Percentiles rank a stretch among this genome's conserved stretches.
Evolutionary conservation across 2,797 vertebrate genomes (phyloP).

Genomic region (Diceros bicornis): DNA sequence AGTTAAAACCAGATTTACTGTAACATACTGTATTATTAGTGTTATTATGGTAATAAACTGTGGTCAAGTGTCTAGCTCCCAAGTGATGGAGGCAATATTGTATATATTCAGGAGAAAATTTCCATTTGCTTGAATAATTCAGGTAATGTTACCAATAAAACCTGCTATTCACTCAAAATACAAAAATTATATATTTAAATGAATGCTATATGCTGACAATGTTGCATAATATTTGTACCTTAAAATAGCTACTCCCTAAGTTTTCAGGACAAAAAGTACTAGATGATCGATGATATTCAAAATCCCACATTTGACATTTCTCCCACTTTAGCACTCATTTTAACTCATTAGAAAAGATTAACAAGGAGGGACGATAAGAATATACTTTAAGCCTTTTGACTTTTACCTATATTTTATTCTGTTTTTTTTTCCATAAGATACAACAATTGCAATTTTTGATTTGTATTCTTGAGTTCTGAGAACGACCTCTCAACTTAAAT

Average conservation of each 20-base stretch:
- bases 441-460: not conserved
- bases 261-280: not conserved
- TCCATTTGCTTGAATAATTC: constrained; percentile 58
- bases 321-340: not conserved
- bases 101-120: constrained; percentile 31
- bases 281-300: constrained; percentile 1
- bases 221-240: not conserved
- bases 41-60: not conserved
- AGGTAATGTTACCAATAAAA: constrained; percentile 14
- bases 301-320: not conserved
- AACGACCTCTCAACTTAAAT: not conserved
- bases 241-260: not conserved
- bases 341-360: not conserved
- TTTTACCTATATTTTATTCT: constrained; percentile 1
- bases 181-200: constrained; percentile 9
- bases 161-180: constrained; percentile 21
- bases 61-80: not conserved
- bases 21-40: not conserved
- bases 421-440: not conserved
- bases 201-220: not conserved
- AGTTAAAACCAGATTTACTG: constrained; percentile 1
- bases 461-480: not conserved
- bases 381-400: not conserved
- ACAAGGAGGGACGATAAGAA: not conserved
- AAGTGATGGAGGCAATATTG: not conserved